Base-by-base conservation (phyloP, 2,113 vertebrate species). In the Formicarius rufipectus region DNA sequence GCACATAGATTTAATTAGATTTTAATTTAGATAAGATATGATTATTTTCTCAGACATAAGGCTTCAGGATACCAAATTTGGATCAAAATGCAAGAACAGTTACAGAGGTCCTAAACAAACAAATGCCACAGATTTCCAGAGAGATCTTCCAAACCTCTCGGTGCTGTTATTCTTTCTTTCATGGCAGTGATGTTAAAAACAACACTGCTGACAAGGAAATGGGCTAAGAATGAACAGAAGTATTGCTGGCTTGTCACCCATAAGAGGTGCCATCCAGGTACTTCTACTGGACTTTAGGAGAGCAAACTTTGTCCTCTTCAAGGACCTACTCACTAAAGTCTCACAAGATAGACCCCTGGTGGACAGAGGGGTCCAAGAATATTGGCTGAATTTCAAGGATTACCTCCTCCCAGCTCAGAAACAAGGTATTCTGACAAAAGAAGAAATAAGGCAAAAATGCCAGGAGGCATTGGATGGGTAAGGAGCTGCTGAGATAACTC, bases 1-100 rank as follows among this genome's bases (percentile, higher is more conserved):
- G 58, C 81, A 47, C 90, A 89, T 62, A 82, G 47, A 90, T 93
- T 97, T 97, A 84, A 97, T 98, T 98, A 97, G 97, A 98, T 98
- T 98, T 97, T 97, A 97, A 97, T 98, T 98, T 97, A 98, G 97
- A 98, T 97, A 97, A 96, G 42, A 96, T 91, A 71, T 96, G 83
- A 97, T 97, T 95, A 90, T 96, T 95, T 95, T 91, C 77, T 82
- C 67, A 85, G 77, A 53, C 74, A 73, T 3, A 7, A 9, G 3
- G 15, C 63, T 92, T 77, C 66, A 84, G 49, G 82, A 63, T 69
- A 68, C 66, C 92, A 64, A 69, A 14, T 95, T 87, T 77, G 45
- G 62, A 96, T 35, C 35, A 93, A 96, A 96, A 97, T 45, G 6
- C 30, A 88, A 89, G 55, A 87, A 82, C 62, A 82, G 44, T 87